phyloP scores from a whole-genome alignment of 2,888 invertebrate genomes.

The Heliconius erato region DNA sequence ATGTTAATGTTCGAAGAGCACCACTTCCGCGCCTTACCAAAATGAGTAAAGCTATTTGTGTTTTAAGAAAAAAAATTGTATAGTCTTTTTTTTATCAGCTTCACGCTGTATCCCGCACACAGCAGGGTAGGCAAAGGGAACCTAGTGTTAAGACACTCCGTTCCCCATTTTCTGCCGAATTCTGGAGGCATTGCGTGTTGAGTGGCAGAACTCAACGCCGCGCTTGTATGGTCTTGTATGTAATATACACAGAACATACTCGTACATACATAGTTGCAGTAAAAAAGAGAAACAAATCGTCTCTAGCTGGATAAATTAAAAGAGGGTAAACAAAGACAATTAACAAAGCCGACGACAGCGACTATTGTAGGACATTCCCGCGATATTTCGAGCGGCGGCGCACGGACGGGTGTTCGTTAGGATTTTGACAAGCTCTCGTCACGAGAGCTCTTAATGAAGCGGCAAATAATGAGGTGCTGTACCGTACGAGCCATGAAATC shows the following conservation, averaged over 20 bases:
- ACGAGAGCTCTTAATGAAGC: slow-evolving; percentile 84
- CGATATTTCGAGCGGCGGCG: slow-evolving; percentile 77
- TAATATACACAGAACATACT: not conserved
- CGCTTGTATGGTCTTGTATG: slow-evolving; percentile 63
- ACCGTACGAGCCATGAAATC: slow-evolving; percentile 64
- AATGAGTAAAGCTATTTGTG: slow-evolving; percentile 67
- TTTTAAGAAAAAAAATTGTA: slow-evolving; percentile 70
- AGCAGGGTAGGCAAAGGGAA: too few species aligned
- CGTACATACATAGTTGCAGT: not conserved
- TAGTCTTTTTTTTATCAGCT: slow-evolving; percentile 55
- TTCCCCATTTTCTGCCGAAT: too few species aligned
- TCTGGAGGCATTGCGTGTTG: too few species aligned
- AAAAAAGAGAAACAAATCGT: not conserved
- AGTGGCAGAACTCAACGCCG: too few species aligned
- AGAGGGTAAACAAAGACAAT: slow-evolving; percentile 73
- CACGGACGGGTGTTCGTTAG: slow-evolving; percentile 73
- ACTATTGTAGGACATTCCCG: slow-evolving; percentile 81
- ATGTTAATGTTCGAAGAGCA: slow-evolving; percentile 71
- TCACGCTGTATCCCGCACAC: too few species aligned
- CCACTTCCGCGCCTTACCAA: slow-evolving; percentile 77
- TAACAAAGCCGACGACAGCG: slow-evolving; percentile 80
- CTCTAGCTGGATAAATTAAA: slow-evolving; percentile 14
- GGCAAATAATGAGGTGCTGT: slow-evolving; percentile 85
- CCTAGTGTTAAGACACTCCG: too few species aligned
- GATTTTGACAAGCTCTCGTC: slow-evolving; percentile 82